phyloP scores from a whole-genome alignment of 1,140 invertebrate species.

The Wasmannia auropunctata region DNA sequence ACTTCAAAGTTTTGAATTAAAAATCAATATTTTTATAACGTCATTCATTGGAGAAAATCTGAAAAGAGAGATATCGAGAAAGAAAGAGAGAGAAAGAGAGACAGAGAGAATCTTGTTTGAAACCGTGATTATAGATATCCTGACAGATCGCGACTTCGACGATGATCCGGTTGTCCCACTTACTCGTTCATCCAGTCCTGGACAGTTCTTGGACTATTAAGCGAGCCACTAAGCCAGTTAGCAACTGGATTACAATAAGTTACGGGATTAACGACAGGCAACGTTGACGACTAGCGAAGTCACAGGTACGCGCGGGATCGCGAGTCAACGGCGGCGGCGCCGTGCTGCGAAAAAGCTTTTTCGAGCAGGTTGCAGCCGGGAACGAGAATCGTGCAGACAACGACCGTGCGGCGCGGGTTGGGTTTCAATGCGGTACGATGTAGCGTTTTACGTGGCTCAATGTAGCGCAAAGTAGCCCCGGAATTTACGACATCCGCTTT shows the following conservation, averaged over 20 bases:
- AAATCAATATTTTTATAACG: neutral
- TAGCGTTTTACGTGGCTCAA: conserved; percentile 23
- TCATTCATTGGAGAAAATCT: neutral
- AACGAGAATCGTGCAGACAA: conserved; percentile 51
- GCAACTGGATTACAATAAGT: conserved; percentile 39
- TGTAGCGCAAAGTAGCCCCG: conserved; percentile 61
- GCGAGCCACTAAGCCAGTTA: neutral
- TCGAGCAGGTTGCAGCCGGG: conserved; percentile 39
- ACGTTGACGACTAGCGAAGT: conserved; percentile 39
- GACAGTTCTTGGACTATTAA: conserved; percentile 64
- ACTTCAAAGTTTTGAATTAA: neutral
- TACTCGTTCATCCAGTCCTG: conserved; percentile 69
- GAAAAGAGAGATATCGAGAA: neutral
- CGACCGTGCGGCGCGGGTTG: conserved; percentile 17
- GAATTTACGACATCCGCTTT: conserved; percentile 69
- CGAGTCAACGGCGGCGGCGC: neutral
- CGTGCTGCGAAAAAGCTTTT: conserved; percentile 58
- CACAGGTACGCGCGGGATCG: neutral
- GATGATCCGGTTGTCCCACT: conserved; percentile 70
- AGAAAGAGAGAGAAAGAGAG: neutral
- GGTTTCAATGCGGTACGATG: conserved; percentile 52
- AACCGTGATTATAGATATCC: conserved; percentile 47
- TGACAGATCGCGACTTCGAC: conserved; percentile 46
- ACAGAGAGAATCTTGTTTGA: neutral
- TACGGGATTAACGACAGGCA: conserved; percentile 47